Base-by-base conservation (phyloP, 2,113 vertebrate genomes). In the Ciconia boyciana region DNA sequence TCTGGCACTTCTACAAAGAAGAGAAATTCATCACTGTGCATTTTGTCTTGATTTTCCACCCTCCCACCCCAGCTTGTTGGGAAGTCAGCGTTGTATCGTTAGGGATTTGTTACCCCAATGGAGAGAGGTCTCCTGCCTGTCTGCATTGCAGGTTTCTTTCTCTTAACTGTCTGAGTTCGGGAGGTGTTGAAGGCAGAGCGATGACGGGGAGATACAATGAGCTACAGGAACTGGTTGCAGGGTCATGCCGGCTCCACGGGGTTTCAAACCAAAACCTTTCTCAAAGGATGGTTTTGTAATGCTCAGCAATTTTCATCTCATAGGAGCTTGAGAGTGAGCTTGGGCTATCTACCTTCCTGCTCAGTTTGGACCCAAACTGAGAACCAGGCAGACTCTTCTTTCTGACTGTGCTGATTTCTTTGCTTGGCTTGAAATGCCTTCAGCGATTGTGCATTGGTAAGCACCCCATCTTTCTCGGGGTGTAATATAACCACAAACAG, bases 371-470 rank as follows among this genome's bases (percentile, higher is more conserved):
- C 49, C 32, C 18, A 6, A 89, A 21, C 39, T n/a, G 39, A 39
- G 75, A 65, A 26, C 31, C 49, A 62, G 44, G 18, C 32, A 62
- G n/a, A 16, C 12, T 72, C n/a, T 58, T 5, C 41, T 44, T 82
- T 44, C n/a, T 46, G 6, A 34, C 9, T 24, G 12, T 49, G 22
- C 58, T 22, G 6, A 0, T 74, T 65, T 49, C 70, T 64, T 64
- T 36, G 51, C 77, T 65, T 74, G 80, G 11, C 32, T 80, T 69
- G 49, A 83, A 89, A 61, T 18, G 14, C 32, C 36, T 29, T 52
- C 0, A 1, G 10, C 36, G 5, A 7, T 52, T 61, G n/a, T 2
- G 2, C 4, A 2, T 6, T 51, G 34, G 41, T 41, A 16, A 62
- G 21, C 12, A 57, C 28, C 19, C 6, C 0, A 0, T 46, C 15